A percentile compares a stretch with the other conserved stretches of the same genome.
These are phyloP conservation scores for Drosophila parthenogenetica DNA, from an alignment of 2,888 invertebrate genomes.

Conservation along the genomic window DNA sequence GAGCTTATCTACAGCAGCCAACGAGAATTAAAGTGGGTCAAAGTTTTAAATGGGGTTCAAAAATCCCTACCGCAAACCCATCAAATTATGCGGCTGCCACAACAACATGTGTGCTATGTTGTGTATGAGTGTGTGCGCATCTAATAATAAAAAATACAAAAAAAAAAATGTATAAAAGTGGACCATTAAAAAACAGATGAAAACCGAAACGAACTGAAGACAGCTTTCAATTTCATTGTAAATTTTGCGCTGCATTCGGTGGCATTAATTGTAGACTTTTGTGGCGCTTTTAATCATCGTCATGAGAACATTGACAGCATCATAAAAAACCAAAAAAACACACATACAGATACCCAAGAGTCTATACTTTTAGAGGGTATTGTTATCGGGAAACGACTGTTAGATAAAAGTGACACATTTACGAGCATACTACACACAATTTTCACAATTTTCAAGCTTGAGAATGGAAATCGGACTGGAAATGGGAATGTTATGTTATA, in stretches of 20 bases:
- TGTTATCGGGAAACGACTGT: constrained; percentile 43
- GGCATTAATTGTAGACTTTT: constrained; percentile 56
- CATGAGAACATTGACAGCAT: constrained; percentile 34
- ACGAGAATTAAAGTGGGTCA: constrained; percentile 58
- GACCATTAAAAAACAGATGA: constrained; percentile 33
- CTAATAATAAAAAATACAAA: constrained; percentile 25
- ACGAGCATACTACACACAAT: constrained; percentile 37
- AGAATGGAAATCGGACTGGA: constrained; percentile 9
- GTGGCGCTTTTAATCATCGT: constrained; percentile 32
- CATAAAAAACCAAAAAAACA: constrained; percentile 39
- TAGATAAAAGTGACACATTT: constrained; percentile 60
- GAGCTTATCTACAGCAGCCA: constrained; percentile 49
- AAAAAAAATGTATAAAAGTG: constrained; percentile 7
- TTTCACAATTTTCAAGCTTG: constrained; percentile 13
- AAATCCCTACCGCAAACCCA: constrained; percentile 48
- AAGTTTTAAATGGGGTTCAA: constrained; percentile 50
- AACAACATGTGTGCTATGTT: constrained; percentile 10
- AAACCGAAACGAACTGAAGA: constrained; percentile 4
- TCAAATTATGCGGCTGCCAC: constrained; percentile 25
- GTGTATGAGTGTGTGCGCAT: not conserved
- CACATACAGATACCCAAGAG: not conserved
- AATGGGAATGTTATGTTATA: constrained; percentile 13
- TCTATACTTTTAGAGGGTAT: constrained; percentile 23
- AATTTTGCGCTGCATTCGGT: constrained; percentile 42
- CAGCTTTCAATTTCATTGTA: constrained; percentile 34